Evolutionary conservation across 2,113 vertebrate species (phyloP).

Genomic region (Percopsis transmontana): DNA sequence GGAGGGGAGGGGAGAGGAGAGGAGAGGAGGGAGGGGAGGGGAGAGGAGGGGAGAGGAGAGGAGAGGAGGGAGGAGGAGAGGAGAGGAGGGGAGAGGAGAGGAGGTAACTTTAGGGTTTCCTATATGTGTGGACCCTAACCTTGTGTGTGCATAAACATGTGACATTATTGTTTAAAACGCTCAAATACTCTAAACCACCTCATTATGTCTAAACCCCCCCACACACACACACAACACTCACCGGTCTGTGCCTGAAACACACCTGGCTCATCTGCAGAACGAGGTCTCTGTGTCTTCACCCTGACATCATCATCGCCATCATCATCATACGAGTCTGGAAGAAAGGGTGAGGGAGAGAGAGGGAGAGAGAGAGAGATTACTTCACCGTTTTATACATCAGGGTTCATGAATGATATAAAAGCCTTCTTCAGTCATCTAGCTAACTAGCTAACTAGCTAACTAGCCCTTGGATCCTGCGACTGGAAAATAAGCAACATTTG

Average conservation of each 20-base stretch:
- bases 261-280: slow-evolving; percentile 95
- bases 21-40: slow-evolving; percentile 45
- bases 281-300: slow-evolving; percentile 96
- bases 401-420: no score
- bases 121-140: no score
- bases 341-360: neutral
- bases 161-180: no score
- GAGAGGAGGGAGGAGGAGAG: neutral
- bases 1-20: no score
- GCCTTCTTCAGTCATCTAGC: no score
- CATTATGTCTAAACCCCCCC: neutral
- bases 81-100: slow-evolving; percentile 26
- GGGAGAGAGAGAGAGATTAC: neutral
- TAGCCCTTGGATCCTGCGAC: no score
- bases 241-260: slow-evolving; percentile 99
- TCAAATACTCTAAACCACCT: no score
- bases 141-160: neutral
- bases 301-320: slow-evolving; percentile 92
- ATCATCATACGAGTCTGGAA: slow-evolving; percentile 69
- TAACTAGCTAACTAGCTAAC: no score
- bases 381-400: no score
- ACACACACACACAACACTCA: slow-evolving; percentile 61
- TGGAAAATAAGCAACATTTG: no score
- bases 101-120: slow-evolving; percentile 53
- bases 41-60: neutral